A percentile compares a stretch with the other conserved stretches of the same genome.
Evolutionary conservation across 64 coral and sea anemone species (phyloP).

Genomic region (Pocillopora damicornis): DNA sequence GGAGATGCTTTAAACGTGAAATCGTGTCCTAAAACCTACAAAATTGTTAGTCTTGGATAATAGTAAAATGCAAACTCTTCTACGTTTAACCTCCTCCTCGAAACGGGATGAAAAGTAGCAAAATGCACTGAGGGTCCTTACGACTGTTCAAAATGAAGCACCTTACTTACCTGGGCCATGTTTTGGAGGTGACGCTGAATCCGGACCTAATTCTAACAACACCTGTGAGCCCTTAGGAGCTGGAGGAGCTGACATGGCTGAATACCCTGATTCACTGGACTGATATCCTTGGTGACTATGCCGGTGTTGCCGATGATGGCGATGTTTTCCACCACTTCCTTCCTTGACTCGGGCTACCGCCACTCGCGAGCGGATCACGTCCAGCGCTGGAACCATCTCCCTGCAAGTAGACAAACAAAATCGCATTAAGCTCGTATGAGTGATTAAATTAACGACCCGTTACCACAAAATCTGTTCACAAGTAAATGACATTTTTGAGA

Average conservation of each 20-base stretch:
- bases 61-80: too few relatives aligned
- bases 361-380: constrained; percentile 75
- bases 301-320: constrained; percentile 74
- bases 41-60: too few relatives aligned
- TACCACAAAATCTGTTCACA: too few relatives aligned
- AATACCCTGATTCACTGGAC: constrained; percentile 73
- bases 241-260: constrained; percentile 67
- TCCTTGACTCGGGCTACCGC: constrained; percentile 74
- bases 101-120: too few relatives aligned
- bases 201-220: constrained; percentile 41
- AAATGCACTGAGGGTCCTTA: too few relatives aligned
- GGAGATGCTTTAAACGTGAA: too few relatives aligned
- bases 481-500: too few relatives aligned
- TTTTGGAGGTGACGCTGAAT: background rate
- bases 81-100: too few relatives aligned
- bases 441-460: background rate
- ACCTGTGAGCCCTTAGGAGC: constrained; percentile 43
- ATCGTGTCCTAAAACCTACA: too few relatives aligned
- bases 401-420: background rate
- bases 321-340: constrained; percentile 42
- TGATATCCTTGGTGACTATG: constrained; percentile 70
- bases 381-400: constrained; percentile 74
- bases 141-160: too few relatives aligned
- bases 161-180: constrained; percentile 24
- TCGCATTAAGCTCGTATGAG: background rate